phyloP scores from a whole-genome alignment of 2,113 vertebrate genomes.

The Noctilio leporinus region DNA sequence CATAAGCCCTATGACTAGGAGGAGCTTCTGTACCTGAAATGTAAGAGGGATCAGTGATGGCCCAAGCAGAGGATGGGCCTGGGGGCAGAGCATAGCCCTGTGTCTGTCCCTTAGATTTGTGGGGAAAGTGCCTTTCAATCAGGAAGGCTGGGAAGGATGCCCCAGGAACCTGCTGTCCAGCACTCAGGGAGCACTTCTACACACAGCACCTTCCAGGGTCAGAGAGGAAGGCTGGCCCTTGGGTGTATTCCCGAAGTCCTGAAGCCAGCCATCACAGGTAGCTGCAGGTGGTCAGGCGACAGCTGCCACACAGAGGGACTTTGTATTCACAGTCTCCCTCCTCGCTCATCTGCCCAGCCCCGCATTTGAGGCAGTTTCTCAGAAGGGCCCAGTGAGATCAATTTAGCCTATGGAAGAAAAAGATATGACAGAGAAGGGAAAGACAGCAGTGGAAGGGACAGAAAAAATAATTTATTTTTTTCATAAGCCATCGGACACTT shows the following conservation, averaged over 20 bases:
- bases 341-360: not conserved
- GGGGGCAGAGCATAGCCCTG: not conserved
- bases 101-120: not conserved
- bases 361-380: not conserved
- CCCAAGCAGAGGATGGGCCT: not conserved
- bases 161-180: not conserved
- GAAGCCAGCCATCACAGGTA: not conserved
- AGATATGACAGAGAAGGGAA: not conserved
- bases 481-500: not conserved
- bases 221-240: not conserved
- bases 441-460: not conserved
- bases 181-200: not conserved
- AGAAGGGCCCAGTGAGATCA: not conserved
- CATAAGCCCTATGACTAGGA: not conserved
- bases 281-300: accelerated
- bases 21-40: not conserved
- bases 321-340: accelerated
- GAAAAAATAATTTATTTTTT: not conserved
- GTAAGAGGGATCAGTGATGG: accelerated
- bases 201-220: not conserved
- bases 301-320: accelerated
- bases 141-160: not conserved
- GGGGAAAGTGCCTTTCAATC: not conserved
- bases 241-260: not conserved
- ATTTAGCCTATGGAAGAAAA: not conserved